Conservation (phyloP, 2,888 invertebrate genomes). For the Thyatira batis region DNA sequence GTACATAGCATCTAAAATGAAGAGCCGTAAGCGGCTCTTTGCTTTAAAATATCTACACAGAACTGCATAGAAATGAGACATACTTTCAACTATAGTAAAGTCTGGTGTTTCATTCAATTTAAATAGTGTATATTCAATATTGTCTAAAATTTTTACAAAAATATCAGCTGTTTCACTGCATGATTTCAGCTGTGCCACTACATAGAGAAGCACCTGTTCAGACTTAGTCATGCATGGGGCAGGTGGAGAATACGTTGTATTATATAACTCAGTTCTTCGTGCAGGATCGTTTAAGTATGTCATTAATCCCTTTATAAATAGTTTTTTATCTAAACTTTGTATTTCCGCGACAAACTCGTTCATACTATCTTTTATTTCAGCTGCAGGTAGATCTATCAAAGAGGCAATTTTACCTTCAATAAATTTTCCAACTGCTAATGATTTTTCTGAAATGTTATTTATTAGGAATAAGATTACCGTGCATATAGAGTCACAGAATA, state of each 20-base stretch:
- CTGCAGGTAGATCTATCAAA: slow-evolving; percentile 40
- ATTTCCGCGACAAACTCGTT: slow-evolving; percentile 53
- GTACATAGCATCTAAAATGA: slow-evolving; percentile 75
- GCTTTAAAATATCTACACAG: slow-evolving; percentile 60
- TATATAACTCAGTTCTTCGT: slow-evolving; percentile 57
- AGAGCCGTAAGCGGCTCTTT: slow-evolving; percentile 57
- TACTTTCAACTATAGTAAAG: slow-evolving; percentile 60
- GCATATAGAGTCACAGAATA: neutral
- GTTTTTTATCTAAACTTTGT: slow-evolving; percentile 38
- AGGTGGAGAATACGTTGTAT: slow-evolving; percentile 41
- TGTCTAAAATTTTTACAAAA: slow-evolving; percentile 45
- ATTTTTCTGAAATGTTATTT: slow-evolving; percentile 51
- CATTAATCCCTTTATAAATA: slow-evolving; percentile 53
- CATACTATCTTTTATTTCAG: slow-evolving; percentile 42
- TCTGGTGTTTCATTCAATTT: slow-evolving; percentile 61
- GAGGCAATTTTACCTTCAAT: slow-evolving; percentile 46
- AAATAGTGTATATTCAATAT: slow-evolving; percentile 65
- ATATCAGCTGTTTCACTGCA: slow-evolving; percentile 36
- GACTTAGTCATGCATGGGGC: slow-evolving; percentile 65
- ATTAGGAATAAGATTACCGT: neutral
- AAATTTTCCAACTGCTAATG: slow-evolving; percentile 37
- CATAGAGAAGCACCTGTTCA: slow-evolving; percentile 64
- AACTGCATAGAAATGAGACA: slow-evolving; percentile 70
- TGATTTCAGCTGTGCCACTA: slow-evolving; percentile 46
- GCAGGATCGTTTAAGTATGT: slow-evolving; percentile 53